Evolutionary conservation across 2,888 invertebrate genomes (phyloP).

Genomic region (Agrochola macilenta): DNA sequence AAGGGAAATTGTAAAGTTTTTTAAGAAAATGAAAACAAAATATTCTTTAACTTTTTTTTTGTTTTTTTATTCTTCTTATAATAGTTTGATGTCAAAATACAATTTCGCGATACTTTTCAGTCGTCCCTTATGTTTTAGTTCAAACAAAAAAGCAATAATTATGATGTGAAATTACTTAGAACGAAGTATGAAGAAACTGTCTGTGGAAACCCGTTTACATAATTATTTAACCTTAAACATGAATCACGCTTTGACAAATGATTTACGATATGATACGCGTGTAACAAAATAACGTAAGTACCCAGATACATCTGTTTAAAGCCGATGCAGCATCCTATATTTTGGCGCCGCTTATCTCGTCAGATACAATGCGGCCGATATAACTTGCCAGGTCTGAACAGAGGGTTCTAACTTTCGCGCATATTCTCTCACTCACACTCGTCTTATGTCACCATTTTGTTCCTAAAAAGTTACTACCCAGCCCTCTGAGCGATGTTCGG

Average conservation of each 20-base stretch:
- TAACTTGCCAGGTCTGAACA: too few species aligned
- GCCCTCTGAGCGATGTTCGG: too few species aligned
- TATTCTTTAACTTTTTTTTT: neutral
- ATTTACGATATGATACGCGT: neutral
- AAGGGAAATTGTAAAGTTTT: constrained; percentile 11
- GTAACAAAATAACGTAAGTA: neutral
- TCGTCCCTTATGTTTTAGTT: neutral
- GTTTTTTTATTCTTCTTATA: too few species aligned
- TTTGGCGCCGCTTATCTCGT: too few species aligned
- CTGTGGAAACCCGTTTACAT: neutral
- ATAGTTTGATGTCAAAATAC: neutral
- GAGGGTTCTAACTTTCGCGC: too few species aligned
- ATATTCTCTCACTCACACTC: too few species aligned
- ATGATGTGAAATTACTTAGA: neutral
- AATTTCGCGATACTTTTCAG: neutral
- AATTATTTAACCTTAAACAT: constrained; percentile 1
- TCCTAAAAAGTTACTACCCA: too few species aligned
- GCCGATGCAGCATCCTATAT: neutral
- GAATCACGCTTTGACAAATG: constrained; percentile 10
- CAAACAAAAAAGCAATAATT: neutral
- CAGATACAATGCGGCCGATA: neutral
- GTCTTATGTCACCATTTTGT: too few species aligned
- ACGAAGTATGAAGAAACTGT: neutral
- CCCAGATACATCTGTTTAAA: neutral
- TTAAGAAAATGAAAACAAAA: neutral